Conservation (phyloP, 1,140 invertebrate species). For the Papilio xuthus region DNA sequence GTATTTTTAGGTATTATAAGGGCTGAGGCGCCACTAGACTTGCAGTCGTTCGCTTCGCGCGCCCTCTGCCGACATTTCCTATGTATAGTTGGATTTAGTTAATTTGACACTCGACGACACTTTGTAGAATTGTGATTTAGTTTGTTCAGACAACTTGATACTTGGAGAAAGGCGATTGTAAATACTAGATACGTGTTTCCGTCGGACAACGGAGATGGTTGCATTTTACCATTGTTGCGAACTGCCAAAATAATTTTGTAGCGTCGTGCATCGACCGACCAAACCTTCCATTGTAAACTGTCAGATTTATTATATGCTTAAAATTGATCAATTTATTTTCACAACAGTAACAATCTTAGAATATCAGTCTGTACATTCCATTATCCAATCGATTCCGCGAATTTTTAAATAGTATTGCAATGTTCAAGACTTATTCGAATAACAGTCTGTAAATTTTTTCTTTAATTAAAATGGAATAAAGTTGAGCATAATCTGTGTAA, state of each 20-base stretch:
- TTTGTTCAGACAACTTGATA: constrained; percentile 43
- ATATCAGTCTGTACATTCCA: neutral
- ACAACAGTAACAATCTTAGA: neutral
- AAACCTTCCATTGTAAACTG: constrained; percentile 12
- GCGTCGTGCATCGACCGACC: constrained; percentile 49
- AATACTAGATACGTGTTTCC: constrained; percentile 71
- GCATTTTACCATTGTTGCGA: constrained; percentile 80
- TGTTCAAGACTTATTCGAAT: neutral
- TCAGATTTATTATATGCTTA: neutral
- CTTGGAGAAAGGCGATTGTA: constrained; percentile 55
- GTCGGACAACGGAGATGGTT: constrained; percentile 68
- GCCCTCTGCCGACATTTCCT: constrained; percentile 51
- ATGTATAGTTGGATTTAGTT: constrained; percentile 67
- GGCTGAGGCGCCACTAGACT: constrained; percentile 69
- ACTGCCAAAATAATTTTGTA: constrained; percentile 80
- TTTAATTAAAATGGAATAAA: neutral
- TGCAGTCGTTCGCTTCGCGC: constrained; percentile 58
- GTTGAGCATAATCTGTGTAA: neutral
- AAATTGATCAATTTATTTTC: neutral
- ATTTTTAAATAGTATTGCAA: neutral
- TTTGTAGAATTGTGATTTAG: constrained; percentile 56
- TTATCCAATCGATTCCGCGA: neutral
- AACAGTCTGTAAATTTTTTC: neutral
- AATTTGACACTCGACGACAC: constrained; percentile 49
- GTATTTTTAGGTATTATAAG: constrained; percentile 63